Percentiles rank a stretch among this genome's conserved stretches.
Conservation (phyloP, 2,888 invertebrate species). For the Drosophila prostipennis region DNA sequence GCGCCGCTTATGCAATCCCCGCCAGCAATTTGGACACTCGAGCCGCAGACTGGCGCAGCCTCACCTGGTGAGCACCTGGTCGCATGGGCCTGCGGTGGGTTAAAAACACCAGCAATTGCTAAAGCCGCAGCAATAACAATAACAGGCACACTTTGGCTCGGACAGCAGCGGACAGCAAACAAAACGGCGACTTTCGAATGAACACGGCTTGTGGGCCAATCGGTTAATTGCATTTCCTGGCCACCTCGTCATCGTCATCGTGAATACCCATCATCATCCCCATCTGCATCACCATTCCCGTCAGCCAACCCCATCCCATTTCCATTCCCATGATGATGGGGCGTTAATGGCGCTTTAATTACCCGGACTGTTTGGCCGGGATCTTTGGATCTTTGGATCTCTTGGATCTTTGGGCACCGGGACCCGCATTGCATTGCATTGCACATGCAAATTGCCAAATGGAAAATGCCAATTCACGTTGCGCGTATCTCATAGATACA, state of each 20-base stretch:
- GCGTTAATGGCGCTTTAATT: conserved; percentile 74
- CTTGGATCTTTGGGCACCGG: not conserved
- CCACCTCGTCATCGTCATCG: conserved; percentile 26
- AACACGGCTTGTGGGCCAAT: conserved; percentile 72
- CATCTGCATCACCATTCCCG: not conserved
- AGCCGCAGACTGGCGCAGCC: conserved; percentile 25
- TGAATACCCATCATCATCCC: conserved; percentile 13
- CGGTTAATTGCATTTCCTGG: conserved; percentile 81
- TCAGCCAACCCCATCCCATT: too few relatives aligned
- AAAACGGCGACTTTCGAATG: conserved; percentile 66
- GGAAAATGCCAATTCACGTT: conserved; percentile 74
- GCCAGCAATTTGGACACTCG: conserved; percentile 55
- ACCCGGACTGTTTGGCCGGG: conserved; percentile 43
- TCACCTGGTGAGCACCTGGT: conserved; percentile 41
- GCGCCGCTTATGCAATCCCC: conserved; percentile 65
- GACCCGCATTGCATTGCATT: conserved; percentile 37
- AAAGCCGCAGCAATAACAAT: conserved; percentile 21
- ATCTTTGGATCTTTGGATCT: not conserved
- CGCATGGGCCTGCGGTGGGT: conserved; percentile 34
- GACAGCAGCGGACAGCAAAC: not conserved
- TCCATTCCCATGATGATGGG: conserved; percentile 44
- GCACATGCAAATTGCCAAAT: conserved; percentile 58
- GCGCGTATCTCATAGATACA: conserved; percentile 70
- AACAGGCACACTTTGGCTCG: conserved; percentile 30
- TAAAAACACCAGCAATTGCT: conserved; percentile 7